Percentiles rank a stretch among this genome's conserved stretches.
Evolutionary conservation across 2,888 invertebrate species (phyloP).

Genomic region (Slavum lentiscoides): DNA sequence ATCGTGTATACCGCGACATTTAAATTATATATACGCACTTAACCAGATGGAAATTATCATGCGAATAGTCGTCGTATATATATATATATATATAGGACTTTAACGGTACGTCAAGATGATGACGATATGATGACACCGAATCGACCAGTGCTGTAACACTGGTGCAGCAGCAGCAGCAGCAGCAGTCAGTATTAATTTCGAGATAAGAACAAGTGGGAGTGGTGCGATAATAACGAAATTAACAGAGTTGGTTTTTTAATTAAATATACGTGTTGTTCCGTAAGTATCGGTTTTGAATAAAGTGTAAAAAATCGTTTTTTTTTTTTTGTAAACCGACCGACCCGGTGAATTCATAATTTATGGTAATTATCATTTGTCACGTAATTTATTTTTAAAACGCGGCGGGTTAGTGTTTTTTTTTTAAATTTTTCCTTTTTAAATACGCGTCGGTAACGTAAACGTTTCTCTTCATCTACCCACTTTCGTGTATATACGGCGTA

Average conservation of each 20-base stretch:
- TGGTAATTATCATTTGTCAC: slow-evolving; percentile 41
- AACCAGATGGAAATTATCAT: too few relatives aligned
- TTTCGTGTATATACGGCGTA: background rate
- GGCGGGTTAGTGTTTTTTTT: background rate
- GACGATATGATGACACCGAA: too few relatives aligned
- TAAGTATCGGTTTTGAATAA: too few relatives aligned
- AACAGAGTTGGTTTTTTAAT: background rate
- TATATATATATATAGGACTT: too few relatives aligned
- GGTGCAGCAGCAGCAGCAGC: too few relatives aligned
- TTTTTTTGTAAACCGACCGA: background rate
- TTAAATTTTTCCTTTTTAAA: background rate
- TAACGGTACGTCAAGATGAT: too few relatives aligned
- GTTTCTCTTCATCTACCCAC: slow-evolving; percentile 32
- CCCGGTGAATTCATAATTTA: slow-evolving; percentile 2
- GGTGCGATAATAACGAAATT: background rate
- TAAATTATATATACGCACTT: too few relatives aligned
- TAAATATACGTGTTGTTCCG: background rate
- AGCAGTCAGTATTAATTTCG: too few relatives aligned
- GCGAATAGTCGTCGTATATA: too few relatives aligned
- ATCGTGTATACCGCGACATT: too few relatives aligned
- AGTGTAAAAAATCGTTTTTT: background rate
- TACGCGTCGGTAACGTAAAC: slow-evolving; percentile 13
- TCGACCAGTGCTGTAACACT: too few relatives aligned
- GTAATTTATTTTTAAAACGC: slow-evolving; percentile 20
- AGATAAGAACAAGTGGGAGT: background rate